These are phyloP conservation scores for Sericinus montela DNA, from an alignment of 2,888 invertebrate species.

Conservation along the genomic window DNA sequence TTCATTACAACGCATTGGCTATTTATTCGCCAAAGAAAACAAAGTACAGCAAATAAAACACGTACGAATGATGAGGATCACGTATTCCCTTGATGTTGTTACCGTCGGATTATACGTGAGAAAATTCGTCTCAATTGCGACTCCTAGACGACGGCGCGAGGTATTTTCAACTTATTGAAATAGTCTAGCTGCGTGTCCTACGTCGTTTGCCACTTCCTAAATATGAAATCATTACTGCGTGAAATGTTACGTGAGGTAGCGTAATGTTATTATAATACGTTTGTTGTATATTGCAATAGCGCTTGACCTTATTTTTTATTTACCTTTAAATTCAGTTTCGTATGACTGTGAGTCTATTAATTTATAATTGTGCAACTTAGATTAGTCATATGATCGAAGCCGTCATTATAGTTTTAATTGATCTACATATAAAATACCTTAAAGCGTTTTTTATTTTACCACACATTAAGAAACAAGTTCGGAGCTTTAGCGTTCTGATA, in stretches of 20 bases:
- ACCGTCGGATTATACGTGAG: conserved; percentile 62
- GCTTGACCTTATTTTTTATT: conserved; percentile 10
- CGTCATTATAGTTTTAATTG: too few relatives aligned
- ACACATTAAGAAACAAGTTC: too few relatives aligned
- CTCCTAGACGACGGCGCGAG: conserved; percentile 24
- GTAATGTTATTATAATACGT: conserved; percentile 32
- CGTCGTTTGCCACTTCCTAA: conserved; percentile 43
- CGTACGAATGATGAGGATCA: conserved; percentile 49
- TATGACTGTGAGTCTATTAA: too few relatives aligned
- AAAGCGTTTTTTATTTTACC: too few relatives aligned
- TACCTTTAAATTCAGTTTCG: too few relatives aligned
- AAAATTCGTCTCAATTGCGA: conserved; percentile 56
- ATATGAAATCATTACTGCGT: conserved; percentile 40
- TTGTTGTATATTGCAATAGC: conserved; percentile 5
- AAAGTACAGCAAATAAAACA: conserved; percentile 39
- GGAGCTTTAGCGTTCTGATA: too few relatives aligned
- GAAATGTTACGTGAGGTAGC: conserved; percentile 42
- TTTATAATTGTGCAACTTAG: too few relatives aligned
- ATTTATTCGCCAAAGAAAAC: conserved; percentile 21
- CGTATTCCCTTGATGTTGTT: conserved; percentile 49
- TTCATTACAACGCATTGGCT: conserved; percentile 9
- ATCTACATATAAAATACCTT: too few relatives aligned
- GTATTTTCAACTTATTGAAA: conserved; percentile 35
- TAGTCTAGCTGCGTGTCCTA: conserved; percentile 35
- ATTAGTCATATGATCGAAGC: too few relatives aligned